These are phyloP conservation scores for Xestoiulus laeticollis DNA, from an alignment of 2,888 invertebrate species.

Conservation along the genomic window DNA sequence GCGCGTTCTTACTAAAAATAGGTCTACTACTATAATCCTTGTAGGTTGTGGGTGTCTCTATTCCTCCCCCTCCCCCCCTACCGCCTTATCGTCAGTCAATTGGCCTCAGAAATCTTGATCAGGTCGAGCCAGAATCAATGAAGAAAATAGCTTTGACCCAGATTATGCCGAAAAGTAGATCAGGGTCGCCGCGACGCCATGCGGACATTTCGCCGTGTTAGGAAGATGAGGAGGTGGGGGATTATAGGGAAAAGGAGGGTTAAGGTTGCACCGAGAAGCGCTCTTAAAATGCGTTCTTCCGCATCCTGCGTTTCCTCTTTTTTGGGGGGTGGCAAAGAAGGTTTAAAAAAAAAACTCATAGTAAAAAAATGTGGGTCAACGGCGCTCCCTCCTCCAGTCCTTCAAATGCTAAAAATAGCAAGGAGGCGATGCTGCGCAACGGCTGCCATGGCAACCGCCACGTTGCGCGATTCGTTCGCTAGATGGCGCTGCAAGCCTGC, in stretches of 20 bases:
- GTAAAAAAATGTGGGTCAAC: constrained; percentile 5
- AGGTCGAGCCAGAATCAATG: not conserved
- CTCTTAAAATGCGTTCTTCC: constrained; percentile 34
- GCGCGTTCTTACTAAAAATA: not conserved
- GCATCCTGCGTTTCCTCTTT: constrained; percentile 5
- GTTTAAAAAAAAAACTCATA: not conserved
- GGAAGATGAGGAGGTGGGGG: too few species aligned
- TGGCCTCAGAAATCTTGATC: not conserved
- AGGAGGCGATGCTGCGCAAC: not conserved
- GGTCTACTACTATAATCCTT: too few species aligned
- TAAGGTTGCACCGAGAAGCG: not conserved
- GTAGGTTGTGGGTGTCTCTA: not conserved
- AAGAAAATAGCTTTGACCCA: constrained; percentile 8
- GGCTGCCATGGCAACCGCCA: constrained; percentile 17
- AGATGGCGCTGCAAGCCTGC: not conserved
- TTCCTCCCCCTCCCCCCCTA: not conserved
- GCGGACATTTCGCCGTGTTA: not conserved
- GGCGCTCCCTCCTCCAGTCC: not conserved
- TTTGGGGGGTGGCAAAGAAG: not conserved
- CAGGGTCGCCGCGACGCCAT: constrained; percentile 1
- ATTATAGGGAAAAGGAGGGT: not conserved
- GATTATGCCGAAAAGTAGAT: not conserved
- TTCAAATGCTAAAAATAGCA: not conserved
- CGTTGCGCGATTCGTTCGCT: not conserved
- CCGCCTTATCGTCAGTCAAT: not conserved